These are phyloP conservation scores for Hipposideros larvatus DNA, from an alignment of 2,797 vertebrate species.

Conservation along the genomic window DNA sequence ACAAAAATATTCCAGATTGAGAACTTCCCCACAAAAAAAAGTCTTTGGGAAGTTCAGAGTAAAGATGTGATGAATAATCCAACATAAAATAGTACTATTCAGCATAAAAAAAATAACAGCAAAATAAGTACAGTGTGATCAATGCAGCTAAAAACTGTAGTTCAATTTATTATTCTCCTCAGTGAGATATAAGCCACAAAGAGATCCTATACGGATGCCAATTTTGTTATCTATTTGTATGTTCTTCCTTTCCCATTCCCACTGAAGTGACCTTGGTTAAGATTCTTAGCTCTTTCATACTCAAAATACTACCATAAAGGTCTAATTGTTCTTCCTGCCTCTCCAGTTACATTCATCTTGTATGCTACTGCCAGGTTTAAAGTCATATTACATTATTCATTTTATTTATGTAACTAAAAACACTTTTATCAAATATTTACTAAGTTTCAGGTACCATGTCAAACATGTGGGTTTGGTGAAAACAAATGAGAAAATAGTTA, in stretches of 20 bases:
- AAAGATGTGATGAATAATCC: conserved; percentile 65
- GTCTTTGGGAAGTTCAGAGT: conserved; percentile 60
- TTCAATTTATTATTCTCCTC: not conserved
- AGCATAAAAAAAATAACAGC: conserved; percentile 5
- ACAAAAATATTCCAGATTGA: conserved; percentile 38
- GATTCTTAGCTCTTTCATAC: not conserved
- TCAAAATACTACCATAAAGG: not conserved
- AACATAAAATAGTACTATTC: conserved; percentile 47
- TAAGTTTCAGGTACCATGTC: not conserved
- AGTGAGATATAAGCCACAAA: not conserved
- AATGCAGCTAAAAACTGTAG: not conserved
- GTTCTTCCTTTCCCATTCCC: not conserved
- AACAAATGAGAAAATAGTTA: not conserved
- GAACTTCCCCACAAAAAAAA: not conserved
- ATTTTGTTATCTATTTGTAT: not conserved
- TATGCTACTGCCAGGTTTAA: conserved; percentile 10
- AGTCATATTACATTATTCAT: not conserved
- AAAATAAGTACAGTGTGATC: conserved; percentile 58
- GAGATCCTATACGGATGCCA: not conserved
- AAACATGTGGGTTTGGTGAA: not conserved
- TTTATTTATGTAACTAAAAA: not conserved
- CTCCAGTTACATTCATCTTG: not conserved
- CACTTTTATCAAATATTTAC: not conserved
- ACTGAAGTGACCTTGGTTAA: not conserved
- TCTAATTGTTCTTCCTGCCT: not conserved